These are phyloP conservation scores for Pseudococcus longispinus DNA, from an alignment of 2,888 invertebrate species.

Conservation along the genomic window DNA sequence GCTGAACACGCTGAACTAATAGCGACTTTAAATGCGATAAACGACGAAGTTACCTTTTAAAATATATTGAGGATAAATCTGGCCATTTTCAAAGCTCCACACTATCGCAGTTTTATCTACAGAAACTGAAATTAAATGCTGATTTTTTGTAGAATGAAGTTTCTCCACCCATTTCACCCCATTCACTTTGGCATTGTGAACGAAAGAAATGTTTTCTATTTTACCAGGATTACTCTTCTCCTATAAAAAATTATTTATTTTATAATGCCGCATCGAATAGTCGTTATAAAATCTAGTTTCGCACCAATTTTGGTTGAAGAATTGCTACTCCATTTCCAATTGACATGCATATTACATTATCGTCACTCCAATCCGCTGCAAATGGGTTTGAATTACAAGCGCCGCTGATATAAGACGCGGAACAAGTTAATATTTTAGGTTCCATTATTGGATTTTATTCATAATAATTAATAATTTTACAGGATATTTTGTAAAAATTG, in stretches of 20 bases:
- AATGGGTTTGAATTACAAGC: conserved; percentile 47
- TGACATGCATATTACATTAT: conserved; percentile 37
- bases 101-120: conserved; percentile 78
- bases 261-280: not conserved
- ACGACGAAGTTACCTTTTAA: conserved; percentile 55
- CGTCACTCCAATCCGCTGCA: conserved; percentile 32
- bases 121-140: conserved; percentile 76
- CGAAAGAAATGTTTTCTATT: conserved; percentile 67
- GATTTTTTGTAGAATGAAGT: conserved; percentile 60
- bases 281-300: not conserved
- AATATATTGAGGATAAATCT: conserved; percentile 51
- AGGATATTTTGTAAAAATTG: too few species aligned
- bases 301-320: conserved; percentile 15
- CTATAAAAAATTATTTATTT: conserved; percentile 63
- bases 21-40: not conserved
- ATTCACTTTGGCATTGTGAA: conserved; percentile 77
- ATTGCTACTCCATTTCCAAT: conserved; percentile 37
- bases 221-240: conserved; percentile 68
- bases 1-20: not conserved
- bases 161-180: conserved; percentile 72
- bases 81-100: conserved; percentile 66
- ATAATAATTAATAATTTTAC: too few species aligned
- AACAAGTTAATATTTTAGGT: not conserved
- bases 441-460: too few species aligned
- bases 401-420: not conserved